Conservation (phyloP, 2,113 vertebrate genomes). For the Quiscalus mexicanus region DNA sequence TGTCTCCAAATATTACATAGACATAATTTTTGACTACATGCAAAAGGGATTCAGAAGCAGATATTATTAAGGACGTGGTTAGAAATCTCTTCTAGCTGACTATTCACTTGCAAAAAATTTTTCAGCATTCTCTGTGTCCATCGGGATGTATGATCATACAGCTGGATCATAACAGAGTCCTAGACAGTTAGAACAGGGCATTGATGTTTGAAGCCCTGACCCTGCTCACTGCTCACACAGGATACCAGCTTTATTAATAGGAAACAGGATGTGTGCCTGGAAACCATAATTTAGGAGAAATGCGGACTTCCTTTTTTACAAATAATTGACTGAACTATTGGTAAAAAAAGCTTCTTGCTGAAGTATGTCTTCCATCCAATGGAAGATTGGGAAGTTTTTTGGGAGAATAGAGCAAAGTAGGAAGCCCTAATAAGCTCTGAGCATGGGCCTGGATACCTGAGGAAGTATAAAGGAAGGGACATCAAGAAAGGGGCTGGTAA, state of each 20-base stretch:
- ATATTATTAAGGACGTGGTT: background rate
- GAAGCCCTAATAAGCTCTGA: background rate
- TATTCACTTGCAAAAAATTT: background rate
- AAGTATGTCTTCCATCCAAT: background rate
- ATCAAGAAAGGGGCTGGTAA: background rate
- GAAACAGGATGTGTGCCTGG: background rate
- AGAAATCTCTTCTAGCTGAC: background rate
- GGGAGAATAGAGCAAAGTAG: background rate
- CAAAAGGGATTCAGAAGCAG: background rate
- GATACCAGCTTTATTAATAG: background rate
- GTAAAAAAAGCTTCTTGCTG: background rate
- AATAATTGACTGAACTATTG: background rate
- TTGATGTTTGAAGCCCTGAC: background rate
- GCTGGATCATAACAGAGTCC: background rate
- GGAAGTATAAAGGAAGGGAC: background rate
- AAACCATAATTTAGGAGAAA: background rate
- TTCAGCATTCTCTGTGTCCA: background rate
- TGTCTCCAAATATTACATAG: background rate
- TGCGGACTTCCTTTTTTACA: background rate
- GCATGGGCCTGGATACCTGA: background rate
- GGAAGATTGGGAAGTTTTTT: background rate
- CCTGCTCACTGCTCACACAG: background rate
- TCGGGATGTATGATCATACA: background rate
- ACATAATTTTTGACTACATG: background rate
- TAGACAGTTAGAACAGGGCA: background rate